Percentiles rank a stretch among this genome's conserved stretches.
Evolutionary conservation across 2,888 invertebrate genomes (phyloP).

Genomic region (Lasioglossum calceatum): DNA sequence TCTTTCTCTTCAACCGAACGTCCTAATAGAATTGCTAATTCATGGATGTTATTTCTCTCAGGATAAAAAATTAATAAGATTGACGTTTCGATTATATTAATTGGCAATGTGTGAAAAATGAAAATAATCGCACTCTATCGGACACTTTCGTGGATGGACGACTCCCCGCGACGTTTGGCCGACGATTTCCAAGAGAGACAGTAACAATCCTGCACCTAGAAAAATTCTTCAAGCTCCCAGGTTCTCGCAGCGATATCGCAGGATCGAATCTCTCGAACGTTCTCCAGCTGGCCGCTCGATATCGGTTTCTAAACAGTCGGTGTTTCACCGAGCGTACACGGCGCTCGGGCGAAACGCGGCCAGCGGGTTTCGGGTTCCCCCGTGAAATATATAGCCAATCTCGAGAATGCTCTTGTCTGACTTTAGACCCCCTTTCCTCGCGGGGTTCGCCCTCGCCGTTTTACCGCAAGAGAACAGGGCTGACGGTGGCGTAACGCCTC

Average conservation of each 20-base stretch:
- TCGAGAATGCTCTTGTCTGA: conserved; percentile 79
- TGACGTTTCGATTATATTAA: neutral
- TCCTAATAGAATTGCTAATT: no score
- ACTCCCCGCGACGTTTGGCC: neutral
- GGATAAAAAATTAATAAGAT: no score
- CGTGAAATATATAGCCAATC: conserved; percentile 79
- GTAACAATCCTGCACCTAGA: neutral
- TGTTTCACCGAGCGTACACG: conserved; percentile 19
- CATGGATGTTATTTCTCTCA: neutral
- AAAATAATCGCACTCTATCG: neutral
- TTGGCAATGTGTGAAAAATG: neutral
- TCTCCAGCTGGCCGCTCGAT: conserved; percentile 13
- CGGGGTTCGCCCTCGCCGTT: conserved; percentile 34
- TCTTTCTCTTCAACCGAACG: neutral
- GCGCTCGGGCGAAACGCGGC: conserved; percentile 42
- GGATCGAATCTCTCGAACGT: conserved; percentile 14
- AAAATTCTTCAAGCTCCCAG: neutral
- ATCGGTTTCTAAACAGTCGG: conserved; percentile 43
- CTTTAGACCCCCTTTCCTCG: conserved; percentile 71
- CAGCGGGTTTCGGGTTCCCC: conserved; percentile 56
- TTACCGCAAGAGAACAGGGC: conserved; percentile 58
- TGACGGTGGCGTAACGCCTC: conserved; percentile 71
- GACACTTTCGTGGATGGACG: neutral
- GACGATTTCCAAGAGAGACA: neutral
- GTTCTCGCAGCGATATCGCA: neutral